Evolutionary conservation across 2,888 invertebrate species (phyloP), one percentile per base, ranked within the genome.

Genomic region (Drosophila borealis): DNA sequence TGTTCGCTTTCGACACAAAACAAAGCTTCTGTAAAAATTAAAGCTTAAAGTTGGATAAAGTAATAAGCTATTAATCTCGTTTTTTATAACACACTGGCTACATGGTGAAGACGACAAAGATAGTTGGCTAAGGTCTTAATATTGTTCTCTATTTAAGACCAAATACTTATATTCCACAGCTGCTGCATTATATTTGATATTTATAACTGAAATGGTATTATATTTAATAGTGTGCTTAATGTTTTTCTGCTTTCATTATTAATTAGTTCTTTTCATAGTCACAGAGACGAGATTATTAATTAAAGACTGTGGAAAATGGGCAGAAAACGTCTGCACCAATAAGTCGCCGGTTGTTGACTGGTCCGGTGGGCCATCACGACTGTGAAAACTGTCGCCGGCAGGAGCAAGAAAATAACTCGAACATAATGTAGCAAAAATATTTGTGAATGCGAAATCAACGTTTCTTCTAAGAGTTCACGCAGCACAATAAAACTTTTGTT

Each of bases 401-500:
- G 66, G 45, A 54, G 37, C 37, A 11, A 9, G 46, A 48, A 69
- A 63, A 48, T 56, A 50, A 37, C 54, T 68, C 39, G 57, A 42
- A 56, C 37, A 62, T 60, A 73, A 72, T 57, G 74, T 67, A 34
- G 42, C 53, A 53, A 74, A 83, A 78, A 54, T 60, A 61, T 81
- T 72, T 72, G 49, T 70, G 29, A 56, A 66, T 64, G 59, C 37
- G 41, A 82, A 75, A 85, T 73, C 68, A 75, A 85, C 80, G 75
- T 64, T 72, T 63, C 56, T 60, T 66, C 78, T 45, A 64, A 61
- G 62, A 67, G 53, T 50, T 66, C 51, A 53, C 49, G 37, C 54
- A 13, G 25, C 41, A 74, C 78, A 73, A 81, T 71, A 76, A 73
- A 84, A 79, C 73, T 65, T 70, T 74, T 67, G 73, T 76, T 65